These are phyloP conservation scores for Porites australiensis DNA, from an alignment of 64 coral and sea anemone species.

Conservation along the genomic window DNA sequence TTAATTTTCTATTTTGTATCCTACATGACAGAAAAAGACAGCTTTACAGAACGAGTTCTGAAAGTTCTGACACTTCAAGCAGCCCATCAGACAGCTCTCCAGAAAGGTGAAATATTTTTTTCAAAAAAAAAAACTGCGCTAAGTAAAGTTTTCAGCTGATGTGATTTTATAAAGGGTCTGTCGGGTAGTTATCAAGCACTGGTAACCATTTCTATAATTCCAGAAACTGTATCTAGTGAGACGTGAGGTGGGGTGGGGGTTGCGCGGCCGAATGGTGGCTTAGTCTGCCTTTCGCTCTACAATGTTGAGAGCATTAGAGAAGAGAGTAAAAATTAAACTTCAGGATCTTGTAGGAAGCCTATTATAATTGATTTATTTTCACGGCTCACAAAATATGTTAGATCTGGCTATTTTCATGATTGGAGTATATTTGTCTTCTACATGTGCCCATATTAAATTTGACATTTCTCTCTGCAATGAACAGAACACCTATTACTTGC, in stretches of 20 bases:
- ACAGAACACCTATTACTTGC: background rate
- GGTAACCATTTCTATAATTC: too few species aligned
- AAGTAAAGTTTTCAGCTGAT: background rate
- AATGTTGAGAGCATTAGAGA: too few species aligned
- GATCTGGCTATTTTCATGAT: background rate
- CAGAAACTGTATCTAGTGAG: too few species aligned
- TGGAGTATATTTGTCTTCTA: background rate
- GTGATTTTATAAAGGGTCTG: background rate
- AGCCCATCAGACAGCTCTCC: conserved; percentile 11
- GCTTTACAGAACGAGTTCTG: conserved; percentile 13
- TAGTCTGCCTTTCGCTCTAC: too few species aligned
- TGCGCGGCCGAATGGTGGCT: too few species aligned
- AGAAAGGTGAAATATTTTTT: conserved; percentile 3
- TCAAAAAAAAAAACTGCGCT: background rate
- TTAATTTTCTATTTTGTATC: too few species aligned
- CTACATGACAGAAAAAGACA: background rate
- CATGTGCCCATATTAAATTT: background rate
- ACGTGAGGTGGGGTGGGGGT: too few species aligned
- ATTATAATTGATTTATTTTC: conserved; percentile 11
- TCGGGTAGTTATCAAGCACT: too few species aligned
- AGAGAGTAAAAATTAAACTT: conserved; percentile 7
- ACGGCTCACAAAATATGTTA: background rate
- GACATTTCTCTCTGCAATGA: background rate
- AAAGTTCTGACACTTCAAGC: conserved; percentile 2
- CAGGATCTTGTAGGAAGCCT: background rate